Conservation (phyloP, 2,113 vertebrate species). For the Archocentrus centrarchus region DNA sequence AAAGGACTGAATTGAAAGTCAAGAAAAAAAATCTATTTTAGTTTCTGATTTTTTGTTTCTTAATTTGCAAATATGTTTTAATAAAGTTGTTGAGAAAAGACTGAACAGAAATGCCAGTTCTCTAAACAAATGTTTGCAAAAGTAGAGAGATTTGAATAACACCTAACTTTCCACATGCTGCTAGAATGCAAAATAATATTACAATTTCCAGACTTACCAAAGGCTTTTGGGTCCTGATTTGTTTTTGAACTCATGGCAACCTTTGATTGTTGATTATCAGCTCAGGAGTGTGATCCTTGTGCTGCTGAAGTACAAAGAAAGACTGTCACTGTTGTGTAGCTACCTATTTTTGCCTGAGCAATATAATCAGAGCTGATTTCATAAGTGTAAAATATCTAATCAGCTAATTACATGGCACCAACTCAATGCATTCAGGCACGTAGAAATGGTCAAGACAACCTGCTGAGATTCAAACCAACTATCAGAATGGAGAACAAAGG, state of each 20-base stretch:
- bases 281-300: neutral
- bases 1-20: too few relatives aligned
- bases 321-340: neutral
- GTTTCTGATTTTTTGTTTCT: too few relatives aligned
- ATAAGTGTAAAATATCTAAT: neutral
- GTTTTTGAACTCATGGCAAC: slow-evolving; percentile 42
- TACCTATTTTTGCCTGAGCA: neutral
- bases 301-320: slow-evolving; percentile 22
- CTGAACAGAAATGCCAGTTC: too few relatives aligned
- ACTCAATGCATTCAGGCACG: neutral
- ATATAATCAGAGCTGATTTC: neutral
- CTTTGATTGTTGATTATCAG: neutral
- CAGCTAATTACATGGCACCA: neutral
- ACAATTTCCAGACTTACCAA: slow-evolving; percentile 43
- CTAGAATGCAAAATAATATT: neutral
- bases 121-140: too few relatives aligned
- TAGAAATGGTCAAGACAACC: neutral
- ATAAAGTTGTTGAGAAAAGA: too few relatives aligned
- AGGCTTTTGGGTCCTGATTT: slow-evolving; percentile 32
- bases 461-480: neutral
- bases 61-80: too few relatives aligned
- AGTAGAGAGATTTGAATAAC: too few relatives aligned
- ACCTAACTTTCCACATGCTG: neutral
- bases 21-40: too few relatives aligned
- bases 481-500: accelerated